These are phyloP conservation scores for Plutomurus gul DNA, from an alignment of 1,140 invertebrate genomes.

Conservation along the genomic window DNA sequence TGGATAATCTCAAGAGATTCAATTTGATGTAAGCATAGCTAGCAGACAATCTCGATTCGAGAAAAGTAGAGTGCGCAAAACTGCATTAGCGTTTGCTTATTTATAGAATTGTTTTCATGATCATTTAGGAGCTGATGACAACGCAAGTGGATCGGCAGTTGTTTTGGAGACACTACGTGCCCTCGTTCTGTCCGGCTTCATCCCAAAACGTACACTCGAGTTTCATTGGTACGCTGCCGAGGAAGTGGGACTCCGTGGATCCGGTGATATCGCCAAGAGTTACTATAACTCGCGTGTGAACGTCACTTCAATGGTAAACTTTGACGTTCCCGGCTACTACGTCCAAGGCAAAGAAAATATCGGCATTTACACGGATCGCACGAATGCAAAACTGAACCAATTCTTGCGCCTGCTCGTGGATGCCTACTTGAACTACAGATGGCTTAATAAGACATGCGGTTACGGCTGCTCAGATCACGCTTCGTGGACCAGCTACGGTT, in stretches of 20 bases:
- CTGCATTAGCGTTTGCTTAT: too few relatives aligned
- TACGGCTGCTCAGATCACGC: constrained; percentile 32
- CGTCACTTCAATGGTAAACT: background rate
- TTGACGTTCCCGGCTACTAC: background rate
- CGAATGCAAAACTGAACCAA: background rate
- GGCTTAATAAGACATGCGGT: background rate
- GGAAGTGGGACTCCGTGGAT: constrained; percentile 37
- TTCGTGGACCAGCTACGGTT: constrained; percentile 2
- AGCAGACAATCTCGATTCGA: too few relatives aligned
- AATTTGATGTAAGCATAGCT: too few relatives aligned
- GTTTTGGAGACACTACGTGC: background rate
- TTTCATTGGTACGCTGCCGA: constrained; percentile 49
- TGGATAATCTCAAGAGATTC: too few relatives aligned
- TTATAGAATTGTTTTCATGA: too few relatives aligned
- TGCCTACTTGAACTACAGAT: background rate
- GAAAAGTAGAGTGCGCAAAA: too few relatives aligned
- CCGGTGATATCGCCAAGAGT: constrained; percentile 17
- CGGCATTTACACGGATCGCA: background rate
- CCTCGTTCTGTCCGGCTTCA: background rate
- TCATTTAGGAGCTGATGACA: background rate
- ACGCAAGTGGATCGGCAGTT: background rate
- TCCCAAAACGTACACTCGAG: constrained; percentile 36
- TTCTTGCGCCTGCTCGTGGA: constrained; percentile 32
- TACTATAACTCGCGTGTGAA: background rate
- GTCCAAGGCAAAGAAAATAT: background rate